Evolutionary conservation across 2,797 vertebrate species (phyloP).

Genomic region (Acipenser oxyrinchus): DNA sequence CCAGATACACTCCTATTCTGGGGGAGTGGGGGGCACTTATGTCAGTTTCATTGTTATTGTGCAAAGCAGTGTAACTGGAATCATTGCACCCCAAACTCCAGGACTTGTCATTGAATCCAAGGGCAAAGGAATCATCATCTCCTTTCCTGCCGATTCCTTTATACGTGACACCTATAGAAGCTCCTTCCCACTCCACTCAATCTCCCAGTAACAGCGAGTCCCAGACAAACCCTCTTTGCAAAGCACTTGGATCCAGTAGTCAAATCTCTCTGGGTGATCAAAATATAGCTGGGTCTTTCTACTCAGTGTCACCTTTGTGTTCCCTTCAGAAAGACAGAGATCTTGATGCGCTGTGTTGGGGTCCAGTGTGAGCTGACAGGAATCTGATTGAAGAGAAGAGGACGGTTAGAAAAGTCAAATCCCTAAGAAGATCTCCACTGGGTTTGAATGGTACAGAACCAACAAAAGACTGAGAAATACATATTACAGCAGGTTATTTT

Average conservation of each 20-base stretch:
- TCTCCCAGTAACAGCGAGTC: conserved; percentile 66
- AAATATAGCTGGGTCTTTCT: conserved; percentile 57
- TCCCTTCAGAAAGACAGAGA: conserved; percentile 60
- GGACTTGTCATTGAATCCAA: conserved; percentile 71
- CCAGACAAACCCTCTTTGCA: conserved; percentile 56
- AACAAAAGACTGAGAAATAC: no score
- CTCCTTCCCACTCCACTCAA: conserved; percentile 73
- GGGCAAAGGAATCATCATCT: conserved; percentile 59
- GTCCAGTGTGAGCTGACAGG: conserved; percentile 62
- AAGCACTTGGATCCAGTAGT: conserved; percentile 67
- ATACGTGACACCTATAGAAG: conserved; percentile 60
- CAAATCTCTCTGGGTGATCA: conserved; percentile 54
- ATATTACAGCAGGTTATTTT: no score
- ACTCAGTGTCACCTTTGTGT: conserved; percentile 61
- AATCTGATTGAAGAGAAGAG: conserved; percentile 42
- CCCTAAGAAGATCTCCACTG: no score
- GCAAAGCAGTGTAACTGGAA: conserved; percentile 66
- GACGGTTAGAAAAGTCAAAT: no score
- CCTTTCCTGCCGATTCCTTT: conserved; percentile 64
- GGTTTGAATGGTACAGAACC: no score
- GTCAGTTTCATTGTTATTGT: conserved; percentile 64
- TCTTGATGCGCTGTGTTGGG: conserved; percentile 63
- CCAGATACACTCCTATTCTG: conserved; percentile 68
- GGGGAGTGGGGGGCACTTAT: conserved; percentile 57
- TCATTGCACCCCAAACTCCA: conserved; percentile 74